Base-by-base conservation (phyloP, 2,113 vertebrate species). In the Meles meles region DNA sequence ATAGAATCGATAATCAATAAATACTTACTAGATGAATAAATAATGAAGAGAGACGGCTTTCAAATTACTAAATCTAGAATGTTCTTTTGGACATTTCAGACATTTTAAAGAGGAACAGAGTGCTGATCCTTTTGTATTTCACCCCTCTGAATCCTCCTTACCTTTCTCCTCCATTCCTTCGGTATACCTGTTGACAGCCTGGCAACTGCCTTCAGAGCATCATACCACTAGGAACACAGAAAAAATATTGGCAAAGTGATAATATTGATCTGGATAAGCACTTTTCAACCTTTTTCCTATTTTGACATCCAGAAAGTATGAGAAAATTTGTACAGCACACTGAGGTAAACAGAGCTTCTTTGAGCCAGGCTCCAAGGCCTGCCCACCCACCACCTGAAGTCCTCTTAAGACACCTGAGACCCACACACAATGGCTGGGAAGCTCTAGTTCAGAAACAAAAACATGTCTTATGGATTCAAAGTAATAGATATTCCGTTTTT, bases 131-230 rank as follows among this genome's bases (percentile, higher is more conserved):
- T 89, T 76, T 76, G 20, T 76, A 37, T 79, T 77, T 49, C 0
- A 6, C 1, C 20, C 7, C 92, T 31, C 6, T 20, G 13, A 27
- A 39, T 21, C 52, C 21, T 49, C 90, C 94, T 97, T 97, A 99
- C 99, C 99, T 99, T 99, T 97, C 99, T 99, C 93, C 99, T 99
- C 99, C 99, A 99, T 42, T 99, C 99, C 97, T 99, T 99, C 0
- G 99, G 99, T 91, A 99, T 99, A 76, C 99, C 99, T 29, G 99
- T 99, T 0, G 99, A 99, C 29, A 99, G 98, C 25, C 99, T 98
- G 61, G 99, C 99, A 98, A 99, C 99, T 0, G 99, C 99, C 98
- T 99, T 99, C 47, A 99, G 99, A 0, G 99, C 99, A 98, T 99
- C 99, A 23, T 99, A 99, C 99, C 99, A 99, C 99, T 99, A 97